Evolutionary conservation across 2,888 invertebrate species (phyloP).

Genomic region (Lucinisca nassula): DNA sequence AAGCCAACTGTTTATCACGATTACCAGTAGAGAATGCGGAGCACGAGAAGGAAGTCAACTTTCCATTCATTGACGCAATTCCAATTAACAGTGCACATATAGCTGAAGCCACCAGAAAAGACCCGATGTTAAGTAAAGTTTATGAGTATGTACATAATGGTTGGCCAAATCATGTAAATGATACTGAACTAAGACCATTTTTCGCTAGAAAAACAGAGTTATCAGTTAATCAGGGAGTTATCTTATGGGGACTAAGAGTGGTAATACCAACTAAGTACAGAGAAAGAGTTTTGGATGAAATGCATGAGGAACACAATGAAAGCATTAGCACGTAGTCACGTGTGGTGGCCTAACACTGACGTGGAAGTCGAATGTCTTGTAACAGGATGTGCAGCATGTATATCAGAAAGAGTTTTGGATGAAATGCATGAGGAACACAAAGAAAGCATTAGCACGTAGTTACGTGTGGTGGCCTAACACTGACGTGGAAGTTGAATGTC

Average conservation of each 20-base stretch:
- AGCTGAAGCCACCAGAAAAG: not conserved
- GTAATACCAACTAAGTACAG: constrained; percentile 32
- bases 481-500: constrained; percentile 18
- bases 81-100: constrained; percentile 10
- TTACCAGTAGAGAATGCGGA: constrained; percentile 49
- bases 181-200: constrained; percentile 20
- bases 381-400: constrained; percentile 42
- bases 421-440: too few relatives aligned
- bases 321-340: too few relatives aligned
- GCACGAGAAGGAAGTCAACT: not conserved
- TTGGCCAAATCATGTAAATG: constrained; percentile 32
- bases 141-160: constrained; percentile 5
- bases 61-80: constrained; percentile 4
- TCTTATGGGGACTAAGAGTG: constrained; percentile 40
- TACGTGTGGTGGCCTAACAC: constrained; percentile 31
- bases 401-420: too few relatives aligned
- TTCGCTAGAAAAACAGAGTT: constrained; percentile 23
- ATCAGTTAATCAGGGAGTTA: constrained; percentile 7
- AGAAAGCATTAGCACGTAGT: constrained; percentile 27
- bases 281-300: not conserved
- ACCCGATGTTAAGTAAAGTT: constrained; percentile 25
- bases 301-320: constrained; percentile 32
- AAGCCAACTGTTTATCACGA: constrained; percentile 84
- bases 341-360: too few relatives aligned
- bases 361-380: too few relatives aligned